A percentile compares a stretch with the other conserved stretches of the same genome.
Evolutionary conservation across 2,797 vertebrate species (phyloP).

Genomic region (Cossypha caffra): DNA sequence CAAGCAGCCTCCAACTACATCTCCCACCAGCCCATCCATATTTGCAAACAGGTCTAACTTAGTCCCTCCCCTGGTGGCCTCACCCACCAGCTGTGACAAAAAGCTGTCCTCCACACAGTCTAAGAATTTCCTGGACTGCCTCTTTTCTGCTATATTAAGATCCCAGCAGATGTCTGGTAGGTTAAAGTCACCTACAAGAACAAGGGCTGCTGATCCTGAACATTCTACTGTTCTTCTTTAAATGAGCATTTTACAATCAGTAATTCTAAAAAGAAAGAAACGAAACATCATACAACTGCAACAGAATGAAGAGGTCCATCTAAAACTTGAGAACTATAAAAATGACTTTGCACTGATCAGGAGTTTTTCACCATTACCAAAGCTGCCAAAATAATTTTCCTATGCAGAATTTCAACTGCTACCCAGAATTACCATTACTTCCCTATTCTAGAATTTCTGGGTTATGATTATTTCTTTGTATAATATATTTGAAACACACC

Average conservation of each 20-base stretch:
- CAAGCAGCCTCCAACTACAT: no score
- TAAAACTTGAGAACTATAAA: background rate
- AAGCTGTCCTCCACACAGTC: no score
- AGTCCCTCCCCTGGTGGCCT: no score
- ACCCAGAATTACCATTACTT: background rate
- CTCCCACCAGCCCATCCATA: no score
- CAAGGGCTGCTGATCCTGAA: no score
- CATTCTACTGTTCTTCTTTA: background rate
- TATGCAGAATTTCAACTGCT: background rate
- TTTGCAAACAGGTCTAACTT: no score
- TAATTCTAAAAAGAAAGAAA: background rate
- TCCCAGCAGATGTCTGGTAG: no score
- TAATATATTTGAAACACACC: background rate
- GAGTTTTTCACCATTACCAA: slow-evolving; percentile 10
- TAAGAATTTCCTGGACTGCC: no score
- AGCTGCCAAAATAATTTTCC: background rate
- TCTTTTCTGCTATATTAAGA: no score
- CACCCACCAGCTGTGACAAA: no score
- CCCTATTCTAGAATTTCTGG: background rate
- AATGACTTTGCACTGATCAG: background rate
- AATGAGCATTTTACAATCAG: background rate
- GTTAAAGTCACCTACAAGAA: no score
- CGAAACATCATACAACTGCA: background rate
- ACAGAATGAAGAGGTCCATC: background rate
- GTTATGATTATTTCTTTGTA: background rate